These are phyloP conservation scores for Aphelocoma californica DNA, from an alignment of 2,797 vertebrate species.

Conservation along the genomic window DNA sequence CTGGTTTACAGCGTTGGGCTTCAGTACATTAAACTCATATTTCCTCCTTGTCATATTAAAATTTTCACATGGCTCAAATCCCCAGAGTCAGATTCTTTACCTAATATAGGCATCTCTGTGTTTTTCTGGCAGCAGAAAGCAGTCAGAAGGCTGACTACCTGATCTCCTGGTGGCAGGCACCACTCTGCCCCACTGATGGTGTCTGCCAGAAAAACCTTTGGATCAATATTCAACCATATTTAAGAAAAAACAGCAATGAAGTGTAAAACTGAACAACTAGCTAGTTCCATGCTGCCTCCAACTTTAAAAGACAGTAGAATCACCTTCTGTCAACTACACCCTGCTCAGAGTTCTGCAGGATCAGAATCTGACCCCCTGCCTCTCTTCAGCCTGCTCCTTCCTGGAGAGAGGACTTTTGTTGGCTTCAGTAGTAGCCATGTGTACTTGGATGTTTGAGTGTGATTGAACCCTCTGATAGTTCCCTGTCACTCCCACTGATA, in stretches of 20 bases:
- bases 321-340: background rate
- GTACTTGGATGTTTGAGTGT: background rate
- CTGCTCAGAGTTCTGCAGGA: background rate
- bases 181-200: background rate
- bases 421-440: background rate
- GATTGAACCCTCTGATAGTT: background rate
- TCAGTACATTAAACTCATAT: slow-evolving; percentile 51
- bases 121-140: slow-evolving; percentile 27
- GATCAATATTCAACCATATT: background rate
- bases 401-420: background rate
- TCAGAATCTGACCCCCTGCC: background rate
- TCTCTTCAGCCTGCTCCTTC: background rate
- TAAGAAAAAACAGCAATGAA: background rate
- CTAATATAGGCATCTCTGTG: slow-evolving; percentile 43
- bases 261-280: background rate
- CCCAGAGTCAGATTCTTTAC: slow-evolving; percentile 28
- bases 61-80: background rate
- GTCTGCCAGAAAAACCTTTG: background rate
- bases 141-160: slow-evolving; percentile 33
- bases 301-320: background rate
- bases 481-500: background rate
- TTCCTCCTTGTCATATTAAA: slow-evolving; percentile 49
- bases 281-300: background rate
- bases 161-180: background rate
- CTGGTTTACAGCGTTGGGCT: slow-evolving; percentile 33